Percentiles rank a stretch among this genome's conserved stretches.
Conservation (phyloP, 2,888 invertebrate genomes). For the Boloria selene region DNA sequence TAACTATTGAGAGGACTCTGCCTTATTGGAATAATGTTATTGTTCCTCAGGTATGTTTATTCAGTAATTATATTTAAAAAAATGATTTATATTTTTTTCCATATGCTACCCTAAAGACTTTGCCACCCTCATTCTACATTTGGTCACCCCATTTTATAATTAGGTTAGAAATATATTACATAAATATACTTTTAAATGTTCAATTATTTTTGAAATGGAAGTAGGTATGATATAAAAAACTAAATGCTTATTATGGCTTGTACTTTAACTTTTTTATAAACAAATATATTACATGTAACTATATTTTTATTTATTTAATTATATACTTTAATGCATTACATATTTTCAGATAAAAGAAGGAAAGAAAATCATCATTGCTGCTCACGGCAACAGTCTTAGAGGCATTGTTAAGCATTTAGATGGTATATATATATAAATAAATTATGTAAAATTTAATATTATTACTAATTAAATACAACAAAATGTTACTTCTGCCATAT, state of each 20-base stretch:
- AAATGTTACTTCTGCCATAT: too few species aligned
- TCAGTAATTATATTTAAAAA: not conserved
- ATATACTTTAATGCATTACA: not conserved
- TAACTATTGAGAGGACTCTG: constrained; percentile 90
- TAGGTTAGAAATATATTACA: not conserved
- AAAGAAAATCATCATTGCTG: constrained; percentile 90
- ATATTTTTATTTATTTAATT: not conserved
- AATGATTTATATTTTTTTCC: too few species aligned
- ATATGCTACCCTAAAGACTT: too few species aligned
- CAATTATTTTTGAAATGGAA: too few species aligned
- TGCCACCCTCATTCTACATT: too few species aligned
- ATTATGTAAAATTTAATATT: too few species aligned
- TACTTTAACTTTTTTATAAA: too few species aligned
- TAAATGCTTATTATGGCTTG: too few species aligned
- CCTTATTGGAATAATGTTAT: constrained; percentile 94
- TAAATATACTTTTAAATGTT: too few species aligned
- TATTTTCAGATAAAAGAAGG: constrained; percentile 88
- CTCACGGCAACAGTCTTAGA: constrained; percentile 93
- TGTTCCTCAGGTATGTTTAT: constrained; percentile 83
- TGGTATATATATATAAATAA: constrained; percentile 69
- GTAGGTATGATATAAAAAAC: too few species aligned
- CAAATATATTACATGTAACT: too few species aligned
- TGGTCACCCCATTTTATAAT: too few species aligned
- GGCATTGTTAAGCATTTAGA: constrained; percentile 94
- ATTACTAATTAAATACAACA: not conserved